These are phyloP conservation scores for Mus spicilegus DNA, from an alignment of 2,113 vertebrate genomes.

Conservation along the genomic window DNA sequence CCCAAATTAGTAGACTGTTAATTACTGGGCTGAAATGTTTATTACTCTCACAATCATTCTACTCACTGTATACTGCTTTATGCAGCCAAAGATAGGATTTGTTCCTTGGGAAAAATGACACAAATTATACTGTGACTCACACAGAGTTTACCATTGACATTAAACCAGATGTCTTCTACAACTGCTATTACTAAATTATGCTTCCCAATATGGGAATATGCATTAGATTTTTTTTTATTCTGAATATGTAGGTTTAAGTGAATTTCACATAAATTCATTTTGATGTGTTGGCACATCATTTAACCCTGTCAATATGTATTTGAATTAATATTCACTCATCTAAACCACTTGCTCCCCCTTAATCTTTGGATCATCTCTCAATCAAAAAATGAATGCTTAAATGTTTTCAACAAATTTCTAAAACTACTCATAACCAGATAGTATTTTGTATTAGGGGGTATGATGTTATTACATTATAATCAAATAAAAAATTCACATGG, in stretches of 20 bases:
- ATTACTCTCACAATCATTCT: conserved; percentile 53
- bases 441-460: background rate
- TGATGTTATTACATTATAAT: background rate
- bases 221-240: background rate
- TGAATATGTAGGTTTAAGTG: background rate
- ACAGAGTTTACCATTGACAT: conserved; percentile 57
- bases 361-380: background rate
- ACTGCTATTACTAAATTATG: conserved; percentile 27
- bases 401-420: conserved; percentile 7
- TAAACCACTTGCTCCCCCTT: background rate
- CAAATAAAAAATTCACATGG: background rate
- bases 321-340: background rate
- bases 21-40: conserved; percentile 53
- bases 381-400: background rate
- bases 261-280: conserved; percentile 46
- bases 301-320: conserved; percentile 9
- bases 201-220: background rate
- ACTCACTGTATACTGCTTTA: conserved; percentile 38
- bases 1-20: conserved; percentile 46
- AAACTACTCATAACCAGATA: background rate
- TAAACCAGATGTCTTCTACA: conserved; percentile 69
- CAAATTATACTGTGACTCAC: conserved; percentile 65
- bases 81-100: conserved; percentile 46
- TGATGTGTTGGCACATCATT: background rate
- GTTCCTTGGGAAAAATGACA: conserved; percentile 61